Base-by-base conservation (phyloP, 2,113 vertebrate genomes). In the Thomomys bottae region DNA sequence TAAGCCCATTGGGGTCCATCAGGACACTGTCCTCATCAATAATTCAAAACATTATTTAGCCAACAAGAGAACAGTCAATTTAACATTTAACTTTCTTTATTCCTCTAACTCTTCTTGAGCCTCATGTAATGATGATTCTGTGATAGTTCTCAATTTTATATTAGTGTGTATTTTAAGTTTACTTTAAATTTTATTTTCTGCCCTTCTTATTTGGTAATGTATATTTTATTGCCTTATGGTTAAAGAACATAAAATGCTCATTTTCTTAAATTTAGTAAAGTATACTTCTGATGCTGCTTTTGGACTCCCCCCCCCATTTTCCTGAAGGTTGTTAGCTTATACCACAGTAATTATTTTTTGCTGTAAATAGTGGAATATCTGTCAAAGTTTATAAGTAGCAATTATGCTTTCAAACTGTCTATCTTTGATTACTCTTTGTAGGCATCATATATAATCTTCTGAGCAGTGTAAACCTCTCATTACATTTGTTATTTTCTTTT, bases 1-100 rank as follows among this genome's bases (percentile, higher is more conserved):
- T 2, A 11, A 88, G 87, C 8, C 61, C 5, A 17, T 9, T 91
- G 32, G 64, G 49, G 49, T 54, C 49, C 49, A 54, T 54, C 49
- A 54, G 17, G 72, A 12, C 68, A 83, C 42, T 92, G 88, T 66
- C n/a, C 57, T 68, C 18, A 78, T 67, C 38, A 86, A 57, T 45
- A 57, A 71, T 83, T 77, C 36, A 15, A 90, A 81, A 84, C 54
- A 82, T 49, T 64, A 64, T 54, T 59, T 85, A 88, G 38, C 30
- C 7, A 57, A 32, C 30, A 0, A 24, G 0, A 59, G 6, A 67
- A 71, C 7, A 75, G 68, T 89, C 36, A 4, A 18, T 66, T 75
- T 90, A 77, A 40, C 93, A 91, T 93, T 59, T 28, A 38, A 20
- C 1, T 7, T 45, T 40, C 2, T 54, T 26, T 71, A 70, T 45